Evolutionary conservation across 37 sponge, comb jelly and placozoan species (phyloP), one percentile per base, ranked within the genome.

Genomic region (Beroe forskalii): DNA sequence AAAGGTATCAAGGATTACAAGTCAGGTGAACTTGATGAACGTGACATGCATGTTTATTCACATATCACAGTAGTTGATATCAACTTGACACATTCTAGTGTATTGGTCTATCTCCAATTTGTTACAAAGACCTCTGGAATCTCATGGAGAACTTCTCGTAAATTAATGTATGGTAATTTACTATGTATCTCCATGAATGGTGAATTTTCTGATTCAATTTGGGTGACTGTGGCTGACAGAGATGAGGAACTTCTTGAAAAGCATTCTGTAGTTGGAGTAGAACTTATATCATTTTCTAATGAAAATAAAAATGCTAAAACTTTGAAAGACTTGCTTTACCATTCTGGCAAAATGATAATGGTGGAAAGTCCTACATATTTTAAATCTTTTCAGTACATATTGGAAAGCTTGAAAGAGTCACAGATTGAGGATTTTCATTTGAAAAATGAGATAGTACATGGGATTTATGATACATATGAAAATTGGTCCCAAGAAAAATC

Each of bases 341-440:
- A 80, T n/a, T 80, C 86, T 80, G 86, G 86, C n/a, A 80, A 22
- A 44, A 44, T 72, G 41, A 61, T 91, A 14, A 91, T 91, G 91
- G 62, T 90, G 0, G 93, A 93, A 41, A 93, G 93, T 30, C 93
- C 93, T 14, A 91, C 91, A 17, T 93, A 64, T 91, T 93, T 90
- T 60, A 66, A 90, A 62, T 91, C 93, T 19, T 93, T 91, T 72
- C 89, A 91, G 28, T 91, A 91, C 0, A 90, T 93, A 14, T 62
- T 93, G 36, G 62, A 75, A 20, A 91, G 90, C 32, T 62, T 93
- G 48, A 66, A 91, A 32, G 40, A 17, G 25, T 80, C 90, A 35
- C 89, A 93, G 25, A 39, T 91, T 32, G 36, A 41, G 17, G 22
- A 75, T 0, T 64, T 93, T 22, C 76, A 33, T 41, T 89, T 93